Base-by-base conservation (phyloP, 2,888 invertebrate genomes). In the Nymphalis urticae region DNA sequence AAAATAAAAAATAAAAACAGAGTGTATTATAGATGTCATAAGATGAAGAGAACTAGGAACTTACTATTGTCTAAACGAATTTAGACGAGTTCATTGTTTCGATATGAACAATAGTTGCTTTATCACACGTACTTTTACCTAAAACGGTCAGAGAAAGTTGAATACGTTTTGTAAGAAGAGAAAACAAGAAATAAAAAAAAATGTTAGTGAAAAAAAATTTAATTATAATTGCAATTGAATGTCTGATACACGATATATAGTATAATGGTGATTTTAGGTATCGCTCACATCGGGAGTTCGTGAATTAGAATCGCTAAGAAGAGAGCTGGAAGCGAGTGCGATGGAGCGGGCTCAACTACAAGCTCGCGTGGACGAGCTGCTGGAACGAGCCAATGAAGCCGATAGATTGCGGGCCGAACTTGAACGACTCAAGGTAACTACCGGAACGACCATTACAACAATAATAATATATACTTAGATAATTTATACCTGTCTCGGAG, bases 321-420 rank as follows among this genome's bases (percentile, higher is more conserved):
- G 92, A 63, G 95, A 95, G 81, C 86, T 96, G 78, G 94, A 95
- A 75, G 93, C 93, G 70, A 93, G 95, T 86, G 91, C 93, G 32
- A 94, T 94, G 87, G 95, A 95, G 85, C 94, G 95, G 76, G 91
- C 93, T 58, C 94, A 94, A 78, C 87, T 96, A 78, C 95, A 95
- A 81, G 84, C 94, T 72, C 92, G 92, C 76, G 92, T 95, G 36
- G 89, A 90, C 56, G 95, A 96, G 80, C 83, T 96, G 77, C 85
- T 94, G 79, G 94, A 95, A 78, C 94, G 94, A 77, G 95, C 94
- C 71, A 93, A 94, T 64, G 96, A 97, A 82, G 93, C 96, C 69
- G 94, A 94, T 73, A 90, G 94, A 75, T 89, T 96, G 67, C 93
- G 95, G 76, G 93, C 93, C 68, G 96, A 97, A 86, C 94, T 96